Evolutionary conservation across 1,140 invertebrate species (phyloP), one percentile per base, ranked within the genome.

Genomic region (Mycetomoellerius zeteki): DNA sequence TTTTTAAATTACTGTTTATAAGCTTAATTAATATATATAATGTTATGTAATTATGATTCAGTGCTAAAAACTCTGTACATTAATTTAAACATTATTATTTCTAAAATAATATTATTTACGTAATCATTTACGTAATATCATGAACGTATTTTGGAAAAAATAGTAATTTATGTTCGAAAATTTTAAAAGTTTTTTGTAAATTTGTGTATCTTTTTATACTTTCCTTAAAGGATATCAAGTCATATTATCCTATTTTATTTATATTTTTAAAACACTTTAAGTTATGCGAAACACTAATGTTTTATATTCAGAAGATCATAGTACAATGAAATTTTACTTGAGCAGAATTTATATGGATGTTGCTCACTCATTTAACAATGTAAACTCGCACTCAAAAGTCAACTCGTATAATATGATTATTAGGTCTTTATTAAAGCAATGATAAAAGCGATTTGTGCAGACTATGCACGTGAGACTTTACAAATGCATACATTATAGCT

Each of bases 391-490:
- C 21, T 60, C 16, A 6, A 16, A 75, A 50, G 24, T 24, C 54
- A 2, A 37, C 12, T 43, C 12, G 24, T 19, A 24, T 72, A 73
- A 73, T 82, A 56, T 37, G 80, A 82, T 73, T 82, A 82, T 73
- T 37, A 8, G 54, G 43, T 43, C 27, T 73, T 75, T 84, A 84
- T 75, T 72, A 73, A 75, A 84, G 37, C 67, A 73, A 30, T 58
- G 52, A 82, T 82, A 82, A 82, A 82, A 60, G 80, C 24, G 52
- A 16, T 72, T 72, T 24, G 7, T 14, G 52, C 52, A n/a, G 30
- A 43, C 52, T 24, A 6, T 30, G 14, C 69, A 43, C 43, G 69
- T 27, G 19, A 60, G 37, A 73, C 24, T 14, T 52, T 54, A 69
- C 54, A 27, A 14, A 75, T 72, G 73, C 80, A 27, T 62, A 50